Evolutionary conservation across 2,797 vertebrate genomes (phyloP).

Genomic region (Sternarchorhynchus goeldii): DNA sequence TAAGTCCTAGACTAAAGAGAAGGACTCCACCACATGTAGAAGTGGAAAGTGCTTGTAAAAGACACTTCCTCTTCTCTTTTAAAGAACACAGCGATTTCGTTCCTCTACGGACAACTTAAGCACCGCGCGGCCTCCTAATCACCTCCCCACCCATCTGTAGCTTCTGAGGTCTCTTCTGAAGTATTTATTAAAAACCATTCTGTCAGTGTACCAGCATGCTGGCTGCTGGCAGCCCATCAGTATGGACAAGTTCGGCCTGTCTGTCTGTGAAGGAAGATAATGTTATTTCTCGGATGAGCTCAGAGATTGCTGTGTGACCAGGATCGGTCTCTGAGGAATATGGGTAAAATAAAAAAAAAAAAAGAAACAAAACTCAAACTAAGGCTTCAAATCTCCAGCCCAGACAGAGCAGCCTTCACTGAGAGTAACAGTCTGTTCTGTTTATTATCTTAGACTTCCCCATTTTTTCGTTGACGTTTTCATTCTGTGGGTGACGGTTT

Average conservation of each 20-base stretch:
- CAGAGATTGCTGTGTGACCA: slow-evolving; percentile 29
- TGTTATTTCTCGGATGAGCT: slow-evolving; percentile 46
- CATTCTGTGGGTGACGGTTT: slow-evolving; percentile 34
- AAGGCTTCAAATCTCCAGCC: slow-evolving; percentile 31
- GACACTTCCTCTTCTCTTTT: no score
- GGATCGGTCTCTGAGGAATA: slow-evolving; percentile 34
- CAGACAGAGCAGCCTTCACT: slow-evolving; percentile 29
- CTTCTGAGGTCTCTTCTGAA: background rate
- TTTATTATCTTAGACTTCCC: slow-evolving; percentile 19
- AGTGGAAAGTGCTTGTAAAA: no score
- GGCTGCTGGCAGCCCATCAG: background rate
- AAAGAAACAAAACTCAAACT: slow-evolving; percentile 17
- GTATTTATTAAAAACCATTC: slow-evolving; percentile 23
- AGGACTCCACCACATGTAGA: no score
- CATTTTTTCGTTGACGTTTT: slow-evolving; percentile 19
- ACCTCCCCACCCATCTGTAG: background rate
- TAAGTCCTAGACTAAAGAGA: background rate
- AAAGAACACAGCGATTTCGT: no score
- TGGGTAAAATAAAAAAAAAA: background rate
- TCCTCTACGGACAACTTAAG: background rate
- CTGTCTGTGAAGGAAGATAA: slow-evolving; percentile 32
- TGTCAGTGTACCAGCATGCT: slow-evolving; percentile 21
- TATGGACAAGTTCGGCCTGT: slow-evolving; percentile 21
- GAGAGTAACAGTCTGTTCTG: slow-evolving; percentile 18
- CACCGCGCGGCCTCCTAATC: background rate